Base-by-base conservation (phyloP, 1,140 invertebrate genomes). In the Apolygus lucorum region DNA sequence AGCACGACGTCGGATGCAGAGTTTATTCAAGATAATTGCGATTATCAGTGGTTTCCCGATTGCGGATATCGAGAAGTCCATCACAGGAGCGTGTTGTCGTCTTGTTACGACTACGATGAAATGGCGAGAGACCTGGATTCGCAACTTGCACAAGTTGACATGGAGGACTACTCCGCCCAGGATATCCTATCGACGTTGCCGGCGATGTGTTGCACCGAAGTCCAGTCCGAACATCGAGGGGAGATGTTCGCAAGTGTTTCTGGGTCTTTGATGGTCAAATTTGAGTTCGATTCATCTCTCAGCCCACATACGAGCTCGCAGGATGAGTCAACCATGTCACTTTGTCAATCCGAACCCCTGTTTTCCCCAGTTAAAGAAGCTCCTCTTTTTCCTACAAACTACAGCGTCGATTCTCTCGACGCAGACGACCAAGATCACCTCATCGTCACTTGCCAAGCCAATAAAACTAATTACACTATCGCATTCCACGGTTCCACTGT, bases 391-490 rank as follows among this genome's bases (percentile, higher is more conserved):
- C 81, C 85, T 2, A 82, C 84, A 25, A 91, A 92, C 77, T 91
- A 92, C 79, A 92, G 90, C 68, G 90, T 94, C 25, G 92, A 96
- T 77, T 95, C 92, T 59, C 81, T 96, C 67, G 93, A 96, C 78
- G 92, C 91, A 79, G 90, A 92, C 75, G 87, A 88, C 75, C 86
- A 86, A 72, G 91, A 95, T 75, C 89, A 95, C 77, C 87, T 95
- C 75, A 83, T 94, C 34, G 81, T 81, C 0, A 95, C 92, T 66
- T 92, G 90, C 78, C 89, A 90, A 77, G 89, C 90, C 14, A 94
- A 96, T 76, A 94, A 94, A 81, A 89, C 94, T 77, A 95, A 95
- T 80, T 96, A 96, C 77, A 96, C 92, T 66, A 94, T 96, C 75
- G 92, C 92, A 63, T 95, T 95, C 76, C 92, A 95, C 81, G 92